Conservation (phyloP, 2,113 vertebrate genomes). For the Semnornis frantzii region DNA sequence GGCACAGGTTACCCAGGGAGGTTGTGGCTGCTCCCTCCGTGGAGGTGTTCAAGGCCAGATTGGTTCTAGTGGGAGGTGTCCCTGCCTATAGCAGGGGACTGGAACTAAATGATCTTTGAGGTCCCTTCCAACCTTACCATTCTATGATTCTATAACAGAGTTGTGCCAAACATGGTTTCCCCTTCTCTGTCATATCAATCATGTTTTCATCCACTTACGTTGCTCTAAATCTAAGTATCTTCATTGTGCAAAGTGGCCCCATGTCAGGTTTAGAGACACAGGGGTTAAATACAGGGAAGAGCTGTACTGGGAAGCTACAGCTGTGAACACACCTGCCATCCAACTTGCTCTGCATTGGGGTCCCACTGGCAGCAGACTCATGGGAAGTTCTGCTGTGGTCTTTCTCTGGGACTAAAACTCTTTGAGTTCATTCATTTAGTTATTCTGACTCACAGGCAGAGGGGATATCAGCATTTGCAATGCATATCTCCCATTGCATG, state of each 20-base stretch:
- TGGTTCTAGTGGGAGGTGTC: no score
- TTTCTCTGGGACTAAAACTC: not conserved
- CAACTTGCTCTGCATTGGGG: not conserved
- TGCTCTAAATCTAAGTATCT: rapidly evolving
- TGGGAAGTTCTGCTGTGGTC: not conserved
- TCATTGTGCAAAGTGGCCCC: not conserved
- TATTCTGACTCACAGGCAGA: not conserved
- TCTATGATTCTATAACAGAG: not conserved
- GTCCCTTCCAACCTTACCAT: no score
- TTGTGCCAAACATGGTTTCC: not conserved
- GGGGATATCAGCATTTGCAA: not conserved
- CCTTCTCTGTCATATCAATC: not conserved
- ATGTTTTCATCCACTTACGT: not conserved
- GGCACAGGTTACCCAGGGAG: no score
- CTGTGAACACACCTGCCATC: not conserved
- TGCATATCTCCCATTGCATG: not conserved
- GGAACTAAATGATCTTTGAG: no score
- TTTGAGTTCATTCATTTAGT: not conserved
- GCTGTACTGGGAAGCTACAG: not conserved
- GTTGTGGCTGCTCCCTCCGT: no score
- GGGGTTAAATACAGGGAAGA: not conserved
- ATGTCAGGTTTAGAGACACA: not conserved
- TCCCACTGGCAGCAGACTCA: not conserved
- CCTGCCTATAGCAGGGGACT: no score
- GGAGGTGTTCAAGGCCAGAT: no score